Base-by-base conservation (phyloP, 1,140 invertebrate genomes). In the Rhyacophila brunnea region DNA sequence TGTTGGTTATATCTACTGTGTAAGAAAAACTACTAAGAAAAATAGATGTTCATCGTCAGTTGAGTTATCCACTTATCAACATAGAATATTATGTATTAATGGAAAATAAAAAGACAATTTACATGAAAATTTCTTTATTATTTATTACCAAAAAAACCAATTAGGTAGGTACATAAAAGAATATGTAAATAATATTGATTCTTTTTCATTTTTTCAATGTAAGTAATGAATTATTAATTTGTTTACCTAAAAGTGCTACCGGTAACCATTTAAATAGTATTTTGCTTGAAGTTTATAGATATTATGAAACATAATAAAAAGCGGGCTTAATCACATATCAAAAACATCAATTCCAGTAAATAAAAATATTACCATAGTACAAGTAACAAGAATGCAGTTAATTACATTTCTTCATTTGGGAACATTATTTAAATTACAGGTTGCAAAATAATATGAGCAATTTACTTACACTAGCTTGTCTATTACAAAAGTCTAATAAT, bases 91-190 rank as follows among this genome's bases (percentile, higher is more conserved):
- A n/a, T n/a, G n/a, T n/a, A n/a, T 40, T n/a, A n/a, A 13, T 40
- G 18, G n/a, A 20, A 45, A 45, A 17, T 5, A 45, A 45, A 45
- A 7, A 10, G 4, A 15, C n/a, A 45, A 18, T 15, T 45, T 45
- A 45, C 43, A 45, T 19, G 43, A 45, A 45, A 45, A 17, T 43
- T 48, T 57, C 36, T 57, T 57, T 57, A 57, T 49, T 57, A 46
- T 57, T 28, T 28, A n/a, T n/a, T 47, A 57, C 46, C 44, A 57
- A 57, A 56, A 56, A 28, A 28, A 5, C 23, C 23, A 28, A 28
- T 28, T 9, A 47, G 36, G 17, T 54, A 54, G 15, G 45, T 42
- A 55, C 44, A 55, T 45, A 53, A 45, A 55, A 35, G 36, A 55
- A 55, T 19, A 40, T 40, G 38, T 3, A n/a, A 40, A 13, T 40